Conservation (phyloP, 2,888 invertebrate genomes). For the Nomada hirtipes region DNA sequence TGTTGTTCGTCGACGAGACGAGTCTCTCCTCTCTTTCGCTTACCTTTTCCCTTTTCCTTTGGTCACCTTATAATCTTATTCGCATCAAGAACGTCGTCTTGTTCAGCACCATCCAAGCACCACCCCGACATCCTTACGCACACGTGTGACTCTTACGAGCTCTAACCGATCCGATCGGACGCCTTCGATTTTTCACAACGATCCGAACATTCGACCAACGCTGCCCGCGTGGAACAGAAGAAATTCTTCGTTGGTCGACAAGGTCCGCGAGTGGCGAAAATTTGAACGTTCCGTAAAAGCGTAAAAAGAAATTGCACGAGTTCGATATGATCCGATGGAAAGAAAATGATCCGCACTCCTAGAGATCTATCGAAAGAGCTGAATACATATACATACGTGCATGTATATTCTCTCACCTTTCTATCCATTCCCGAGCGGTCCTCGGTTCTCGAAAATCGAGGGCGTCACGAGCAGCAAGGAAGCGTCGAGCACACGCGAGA, state of each 20-base stretch:
- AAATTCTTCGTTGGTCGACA: neutral
- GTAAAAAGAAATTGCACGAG: too few species aligned
- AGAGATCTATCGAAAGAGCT: too few species aligned
- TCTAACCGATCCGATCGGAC: constrained; percentile 65
- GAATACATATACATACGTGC: neutral
- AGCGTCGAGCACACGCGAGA: constrained; percentile 25
- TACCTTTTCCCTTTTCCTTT: constrained; percentile 7
- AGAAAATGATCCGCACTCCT: neutral
- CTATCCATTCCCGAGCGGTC: too few species aligned
- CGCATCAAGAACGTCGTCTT: constrained; percentile 56
- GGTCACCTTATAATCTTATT: constrained; percentile 32
- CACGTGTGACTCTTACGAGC: constrained; percentile 63
- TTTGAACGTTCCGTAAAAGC: too few species aligned
- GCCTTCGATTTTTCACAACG: constrained; percentile 47
- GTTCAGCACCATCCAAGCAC: constrained; percentile 71
- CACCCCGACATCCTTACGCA: constrained; percentile 52
- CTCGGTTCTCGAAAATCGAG: constrained; percentile 5
- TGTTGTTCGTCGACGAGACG: constrained; percentile 51
- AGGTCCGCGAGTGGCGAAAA: neutral
- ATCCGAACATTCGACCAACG: too few species aligned
- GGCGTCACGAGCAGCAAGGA: constrained; percentile 41
- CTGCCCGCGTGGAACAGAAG: too few species aligned
- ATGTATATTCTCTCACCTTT: too few species aligned
- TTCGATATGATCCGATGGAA: neutral
- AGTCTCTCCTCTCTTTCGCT: constrained; percentile 19